Evolutionary conservation across 2,113 vertebrate genomes (phyloP).

Genomic region (Esox niger): DNA sequence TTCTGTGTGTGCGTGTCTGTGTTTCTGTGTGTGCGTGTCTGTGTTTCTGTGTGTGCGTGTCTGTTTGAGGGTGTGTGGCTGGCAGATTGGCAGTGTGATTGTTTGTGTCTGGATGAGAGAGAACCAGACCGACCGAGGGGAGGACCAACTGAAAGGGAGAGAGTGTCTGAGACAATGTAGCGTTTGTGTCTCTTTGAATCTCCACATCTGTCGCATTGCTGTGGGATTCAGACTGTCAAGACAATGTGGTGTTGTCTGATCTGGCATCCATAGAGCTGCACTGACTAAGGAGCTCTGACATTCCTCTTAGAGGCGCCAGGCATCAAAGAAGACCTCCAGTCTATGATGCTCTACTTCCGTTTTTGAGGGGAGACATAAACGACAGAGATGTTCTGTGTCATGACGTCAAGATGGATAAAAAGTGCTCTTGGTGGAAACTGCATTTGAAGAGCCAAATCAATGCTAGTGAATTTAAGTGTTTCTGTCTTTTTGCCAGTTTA

Average conservation of each 20-base stretch:
- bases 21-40: not conserved
- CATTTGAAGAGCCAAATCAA: too few species aligned
- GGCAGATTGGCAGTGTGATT: not conserved
- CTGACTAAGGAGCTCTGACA: not conserved
- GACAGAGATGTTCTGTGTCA: not conserved
- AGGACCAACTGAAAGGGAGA: not conserved
- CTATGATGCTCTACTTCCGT: not conserved
- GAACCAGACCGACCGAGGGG: not conserved
- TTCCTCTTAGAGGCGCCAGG: not conserved
- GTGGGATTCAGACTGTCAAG: not conserved
- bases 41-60: not conserved
- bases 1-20: not conserved
- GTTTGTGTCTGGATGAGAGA: not conserved
- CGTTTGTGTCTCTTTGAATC: not conserved
- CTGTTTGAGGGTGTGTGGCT: not conserved
- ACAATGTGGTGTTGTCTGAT: not conserved
- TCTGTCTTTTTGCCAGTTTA: too few species aligned
- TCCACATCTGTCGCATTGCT: not conserved
- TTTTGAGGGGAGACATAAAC: not conserved
- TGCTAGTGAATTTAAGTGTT: too few species aligned
- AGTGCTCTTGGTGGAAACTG: not conserved
- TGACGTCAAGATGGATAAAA: not conserved
- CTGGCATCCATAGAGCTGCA: not conserved
- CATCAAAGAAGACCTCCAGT: not conserved
- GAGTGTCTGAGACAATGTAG: conserved; percentile 1